phyloP scores from a whole-genome alignment of 1,140 invertebrate species.

The Eulimnadia texana region DNA sequence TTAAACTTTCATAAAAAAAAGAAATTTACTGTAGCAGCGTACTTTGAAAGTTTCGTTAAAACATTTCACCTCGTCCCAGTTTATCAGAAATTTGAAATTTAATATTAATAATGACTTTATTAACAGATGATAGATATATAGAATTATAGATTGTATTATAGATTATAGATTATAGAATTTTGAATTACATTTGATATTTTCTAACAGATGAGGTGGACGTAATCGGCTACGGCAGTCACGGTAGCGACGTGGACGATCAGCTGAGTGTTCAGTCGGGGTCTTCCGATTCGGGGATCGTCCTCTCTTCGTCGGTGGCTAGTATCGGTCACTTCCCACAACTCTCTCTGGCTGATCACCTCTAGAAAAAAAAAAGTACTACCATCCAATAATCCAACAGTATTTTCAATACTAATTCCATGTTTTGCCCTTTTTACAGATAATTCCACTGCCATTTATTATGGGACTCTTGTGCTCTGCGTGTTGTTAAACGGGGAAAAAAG shows the following conservation, averaged over 20 bases:
- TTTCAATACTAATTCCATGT: no score
- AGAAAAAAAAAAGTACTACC: no score
- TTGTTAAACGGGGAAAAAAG: not conserved
- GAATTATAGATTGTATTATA: no score
- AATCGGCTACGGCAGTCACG: constrained; percentile 68
- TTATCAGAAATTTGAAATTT: no score
- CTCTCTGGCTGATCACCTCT: constrained; percentile 3
- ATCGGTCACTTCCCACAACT: constrained; percentile 9
- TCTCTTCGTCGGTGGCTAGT: constrained; percentile 27
- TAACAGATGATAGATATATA: no score
- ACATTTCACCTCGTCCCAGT: no score
- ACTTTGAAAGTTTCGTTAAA: no score
- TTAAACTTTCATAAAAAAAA: no score
- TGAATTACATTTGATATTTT: constrained; percentile 18
- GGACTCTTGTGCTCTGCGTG: not conserved
- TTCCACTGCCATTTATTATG: not conserved
- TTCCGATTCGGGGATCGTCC: constrained; percentile 61
- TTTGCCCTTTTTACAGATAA: not conserved
- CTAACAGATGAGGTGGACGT: constrained; percentile 73
- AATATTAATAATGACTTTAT: no score
- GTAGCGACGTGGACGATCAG: constrained; percentile 70
- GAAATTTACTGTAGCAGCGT: no score
- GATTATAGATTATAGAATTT: not conserved
- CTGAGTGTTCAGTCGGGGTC: constrained; percentile 56
- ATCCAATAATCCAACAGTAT: no score